These are phyloP conservation scores for Erethizon dorsatum DNA, from an alignment of 2,797 vertebrate genomes.

Conservation along the genomic window DNA sequence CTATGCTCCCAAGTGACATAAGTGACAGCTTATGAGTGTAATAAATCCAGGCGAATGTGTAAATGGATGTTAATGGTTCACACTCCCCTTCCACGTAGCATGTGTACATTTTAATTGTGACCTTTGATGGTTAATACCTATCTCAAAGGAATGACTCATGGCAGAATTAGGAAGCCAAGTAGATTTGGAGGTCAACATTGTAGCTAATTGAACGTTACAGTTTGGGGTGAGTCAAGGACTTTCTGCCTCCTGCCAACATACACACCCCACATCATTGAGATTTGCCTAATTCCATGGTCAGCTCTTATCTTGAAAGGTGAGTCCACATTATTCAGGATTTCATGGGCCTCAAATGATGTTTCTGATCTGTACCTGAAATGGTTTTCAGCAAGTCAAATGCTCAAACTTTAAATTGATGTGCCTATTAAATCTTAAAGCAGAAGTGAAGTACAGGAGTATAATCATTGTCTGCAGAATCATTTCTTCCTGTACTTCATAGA, in stretches of 20 bases:
- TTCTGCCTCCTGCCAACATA: not conserved
- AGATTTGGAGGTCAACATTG: conserved; percentile 61
- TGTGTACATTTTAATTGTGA: conserved; percentile 79
- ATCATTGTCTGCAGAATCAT: not conserved
- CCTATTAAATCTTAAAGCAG: not conserved
- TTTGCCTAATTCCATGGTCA: conserved; percentile 19
- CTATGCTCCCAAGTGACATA: conserved; percentile 68
- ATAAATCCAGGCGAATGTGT: conserved; percentile 76
- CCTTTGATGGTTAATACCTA: conserved; percentile 78
- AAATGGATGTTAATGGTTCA: conserved; percentile 83
- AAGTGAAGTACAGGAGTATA: not conserved
- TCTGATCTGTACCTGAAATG: not conserved
- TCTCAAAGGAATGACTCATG: conserved; percentile 73
- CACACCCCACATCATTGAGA: not conserved
- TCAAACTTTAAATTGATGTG: not conserved
- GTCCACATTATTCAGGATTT: not conserved
- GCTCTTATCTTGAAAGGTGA: conserved; percentile 41
- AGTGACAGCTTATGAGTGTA: conserved; percentile 75
- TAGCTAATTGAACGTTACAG: conserved; percentile 68
- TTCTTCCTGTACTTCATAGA: not conserved
- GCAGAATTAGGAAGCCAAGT: conserved; percentile 76
- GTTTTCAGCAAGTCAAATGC: not conserved
- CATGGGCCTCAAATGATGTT: not conserved
- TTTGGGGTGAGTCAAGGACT: conserved; percentile 67
- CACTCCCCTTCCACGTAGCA: conserved; percentile 53